Base-by-base conservation (phyloP, 2,797 vertebrate genomes). In the Sebastes steindachneri region DNA sequence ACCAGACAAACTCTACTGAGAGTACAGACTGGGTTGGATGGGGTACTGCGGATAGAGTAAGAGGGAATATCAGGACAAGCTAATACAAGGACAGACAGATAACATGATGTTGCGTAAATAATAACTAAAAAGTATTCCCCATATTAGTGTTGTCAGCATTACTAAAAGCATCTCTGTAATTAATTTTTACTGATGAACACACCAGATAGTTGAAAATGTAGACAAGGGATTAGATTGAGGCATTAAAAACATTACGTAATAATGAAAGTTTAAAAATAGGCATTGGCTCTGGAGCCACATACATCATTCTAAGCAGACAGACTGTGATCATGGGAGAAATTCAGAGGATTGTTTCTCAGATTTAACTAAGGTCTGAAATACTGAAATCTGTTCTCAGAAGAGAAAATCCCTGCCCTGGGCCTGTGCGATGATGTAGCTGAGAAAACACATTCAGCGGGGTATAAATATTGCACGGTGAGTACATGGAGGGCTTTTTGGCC, bases 391-490 rank as follows among this genome's bases (percentile, higher is more conserved):
- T 62, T 86, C 78, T 67, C 68, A 45, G 57, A 71, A 53, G 57
- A 82, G 70, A 77, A 89, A 84, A 88, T 79, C 81, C 71, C 82
- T 68, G 81, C 88, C 80, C 63, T n/a, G 79, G 79, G 82, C 75
- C 73, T 58, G 48, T 62, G 73, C 9, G 12, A 67, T 81, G 85
- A 82, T 91, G 84, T 85, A 86, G 88, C 82, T 64, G 71, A 80
- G 77, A 58, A 85, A 93, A 91, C 79, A 79, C 88, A 90, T 90
- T 89, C 92, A 83, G 86, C 26, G 1, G 55, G 85, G 75, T 86
- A 94, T 95, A 93, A 95, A 94, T 95, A 94, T 95, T 95, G 88
- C 88, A 95, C 72, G 58, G 83, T 75, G 83, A 93, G 89, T 86
- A 90, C 91, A 90, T 64, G 70, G 82, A 87, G 88, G 88, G 92